Evolutionary conservation across 2,113 vertebrate species (phyloP).

Genomic region (Sigmodon hispidus): DNA sequence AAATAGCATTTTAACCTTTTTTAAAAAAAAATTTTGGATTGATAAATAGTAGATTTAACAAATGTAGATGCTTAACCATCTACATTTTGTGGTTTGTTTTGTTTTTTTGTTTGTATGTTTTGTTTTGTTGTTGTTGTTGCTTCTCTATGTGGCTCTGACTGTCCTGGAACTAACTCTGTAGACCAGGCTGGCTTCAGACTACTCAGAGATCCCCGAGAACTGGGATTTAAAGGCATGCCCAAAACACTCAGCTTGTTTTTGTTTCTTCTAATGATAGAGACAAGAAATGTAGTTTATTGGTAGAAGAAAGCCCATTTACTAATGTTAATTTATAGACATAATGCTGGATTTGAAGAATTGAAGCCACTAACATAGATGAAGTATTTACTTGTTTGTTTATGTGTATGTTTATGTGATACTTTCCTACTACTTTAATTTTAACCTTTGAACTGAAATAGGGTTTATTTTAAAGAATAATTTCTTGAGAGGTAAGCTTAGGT

Average conservation of each 20-base stretch:
- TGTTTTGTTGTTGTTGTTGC: neutral
- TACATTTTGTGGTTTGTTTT: slow-evolving; percentile 9
- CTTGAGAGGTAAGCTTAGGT: neutral
- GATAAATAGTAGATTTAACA: no score
- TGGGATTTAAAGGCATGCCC: neutral
- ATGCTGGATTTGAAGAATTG: neutral
- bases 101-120: neutral
- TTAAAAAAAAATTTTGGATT: neutral
- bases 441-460: neutral
- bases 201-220: neutral
- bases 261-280: neutral
- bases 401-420: neutral
- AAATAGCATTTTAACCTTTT: neutral
- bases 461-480: neutral
- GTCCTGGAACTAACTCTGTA: neutral
- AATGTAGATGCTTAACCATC: neutral
- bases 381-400: neutral
- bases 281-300: neutral
- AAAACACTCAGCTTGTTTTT: neutral
- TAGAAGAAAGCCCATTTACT: neutral
- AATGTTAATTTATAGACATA: neutral
- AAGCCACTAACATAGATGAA: neutral
- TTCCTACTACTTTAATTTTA: slow-evolving; percentile 44
- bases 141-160: neutral
- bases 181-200: neutral